A percentile compares a stretch with the other conserved stretches of the same genome.
Evolutionary conservation across 2,888 invertebrate species (phyloP).

Genomic region (Heliconius cydno): DNA sequence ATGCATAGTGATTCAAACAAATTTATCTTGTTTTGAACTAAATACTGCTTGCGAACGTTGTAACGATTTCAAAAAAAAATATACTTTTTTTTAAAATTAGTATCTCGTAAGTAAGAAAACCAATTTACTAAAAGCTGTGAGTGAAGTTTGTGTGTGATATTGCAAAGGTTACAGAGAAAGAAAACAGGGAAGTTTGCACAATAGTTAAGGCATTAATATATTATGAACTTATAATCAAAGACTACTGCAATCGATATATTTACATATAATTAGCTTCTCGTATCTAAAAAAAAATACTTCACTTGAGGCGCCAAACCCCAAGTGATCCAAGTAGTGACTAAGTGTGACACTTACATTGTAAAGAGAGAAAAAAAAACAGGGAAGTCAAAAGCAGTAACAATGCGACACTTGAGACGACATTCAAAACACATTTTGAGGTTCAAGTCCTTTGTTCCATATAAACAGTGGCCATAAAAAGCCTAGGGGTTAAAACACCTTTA

Average conservation of each 20-base stretch:
- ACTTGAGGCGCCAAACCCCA: neutral
- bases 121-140: neutral
- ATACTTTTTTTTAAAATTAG: no score
- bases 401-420: constrained; percentile 46
- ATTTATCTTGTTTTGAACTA: no score
- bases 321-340: constrained; percentile 21
- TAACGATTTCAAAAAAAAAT: no score
- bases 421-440: constrained; percentile 45
- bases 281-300: neutral
- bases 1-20: no score
- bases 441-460: constrained; percentile 40
- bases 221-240: neutral
- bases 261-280: neutral
- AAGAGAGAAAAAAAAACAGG: constrained; percentile 35
- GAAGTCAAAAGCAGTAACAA: constrained; percentile 43
- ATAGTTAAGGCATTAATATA: neutral
- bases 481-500: constrained; percentile 31
- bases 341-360: constrained; percentile 32
- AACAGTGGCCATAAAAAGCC: constrained; percentile 42
- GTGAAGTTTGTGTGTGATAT: no score
- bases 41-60: no score
- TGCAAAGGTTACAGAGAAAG: constrained; percentile 18
- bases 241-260: neutral
- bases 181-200: constrained; percentile 35
- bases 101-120: neutral